Evolutionary conservation across 2,797 vertebrate genomes (phyloP), one percentile per base, ranked within the genome.

Genomic region (Brachyrhaphis roseni): DNA sequence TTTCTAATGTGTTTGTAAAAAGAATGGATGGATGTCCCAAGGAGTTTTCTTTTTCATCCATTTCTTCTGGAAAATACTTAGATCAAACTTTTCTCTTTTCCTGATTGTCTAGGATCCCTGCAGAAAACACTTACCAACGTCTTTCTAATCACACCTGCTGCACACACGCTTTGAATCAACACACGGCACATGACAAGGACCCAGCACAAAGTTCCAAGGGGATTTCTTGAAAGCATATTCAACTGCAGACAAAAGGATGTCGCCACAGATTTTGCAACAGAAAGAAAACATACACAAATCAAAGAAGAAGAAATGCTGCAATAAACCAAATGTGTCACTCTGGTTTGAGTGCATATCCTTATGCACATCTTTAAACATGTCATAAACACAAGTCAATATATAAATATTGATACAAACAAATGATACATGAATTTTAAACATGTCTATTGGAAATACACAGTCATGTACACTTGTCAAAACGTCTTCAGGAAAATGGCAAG

Each of bases 361-460:
- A 83, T 53, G 89, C 79, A 91, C 73, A 87, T 46, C 86, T 79
- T 83, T 88, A 75, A 86, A 89, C 74, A 90, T 80, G 79, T 87
- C 70, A 78, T 78, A 72, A 85, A 88, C 80, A 90, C 76, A 83
- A 82, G 84, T 88, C 34, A 88, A 91, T 88, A 92, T 89, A 93
- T 91, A 94, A 92, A 94, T 94, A 94, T 84, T 45, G 89, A 86
- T 89, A 92, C 82, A 90, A 93, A 87, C 92, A 16, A 83, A 57
- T 85, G 82, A 85, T 91, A 87, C 89, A 90, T 89, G 80, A 88
- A 84, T 91, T 89, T 86, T 89, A 87, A 81, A 92, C 74, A 78
- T 88, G 87, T 88, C 88, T 90, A 89, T 83, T 90, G 84, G 88
- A 92, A 93, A 92, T 92, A 90, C 84, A 93, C 91, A 93, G 88